Conservation (phyloP, 2,888 invertebrate species). For the Hofmannophila pseudospretella region DNA sequence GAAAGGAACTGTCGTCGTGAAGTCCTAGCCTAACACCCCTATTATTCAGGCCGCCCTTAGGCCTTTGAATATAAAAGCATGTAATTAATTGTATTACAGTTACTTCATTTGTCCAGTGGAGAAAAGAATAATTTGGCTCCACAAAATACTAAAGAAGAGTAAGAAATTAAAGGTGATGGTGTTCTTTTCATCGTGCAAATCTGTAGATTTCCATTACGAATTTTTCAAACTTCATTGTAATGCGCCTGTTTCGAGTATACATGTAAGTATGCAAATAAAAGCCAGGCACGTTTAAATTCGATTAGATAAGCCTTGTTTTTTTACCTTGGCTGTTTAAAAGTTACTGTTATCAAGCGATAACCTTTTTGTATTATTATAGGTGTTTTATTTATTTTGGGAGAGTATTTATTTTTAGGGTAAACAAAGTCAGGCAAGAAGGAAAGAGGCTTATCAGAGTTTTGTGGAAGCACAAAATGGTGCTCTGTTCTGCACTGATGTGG, state of each 20-base stretch:
- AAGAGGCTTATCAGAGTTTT: constrained; percentile 96
- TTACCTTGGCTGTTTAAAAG: constrained; percentile 5
- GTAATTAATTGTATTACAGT: too few relatives aligned
- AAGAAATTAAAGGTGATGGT: constrained; percentile 95
- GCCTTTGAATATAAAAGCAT: too few relatives aligned
- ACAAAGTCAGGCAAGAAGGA: constrained; percentile 97
- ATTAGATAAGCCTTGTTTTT: not conserved
- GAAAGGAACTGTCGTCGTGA: too few relatives aligned
- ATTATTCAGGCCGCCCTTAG: too few relatives aligned
- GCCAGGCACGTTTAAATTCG: not conserved
- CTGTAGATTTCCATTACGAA: constrained; percentile 96
- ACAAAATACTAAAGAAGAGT: constrained; percentile 96
- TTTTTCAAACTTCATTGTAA: constrained; percentile 93
- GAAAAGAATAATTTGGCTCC: constrained; percentile 91
- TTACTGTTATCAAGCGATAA: not conserved
- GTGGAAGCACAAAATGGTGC: constrained; percentile 93
- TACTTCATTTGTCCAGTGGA: constrained; percentile 96
- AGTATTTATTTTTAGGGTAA: constrained; percentile 84
- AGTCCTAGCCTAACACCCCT: too few relatives aligned
- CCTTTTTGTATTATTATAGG: not conserved
- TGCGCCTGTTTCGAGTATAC: constrained; percentile 93
- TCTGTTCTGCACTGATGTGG: constrained; percentile 98
- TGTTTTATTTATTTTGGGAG: too few relatives aligned
- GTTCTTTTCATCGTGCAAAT: constrained; percentile 97
- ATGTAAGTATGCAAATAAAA: constrained; percentile 80